Evolutionary conservation across 2,113 vertebrate genomes (phyloP), one percentile per base, ranked within the genome.

Genomic region (Mesembrinibis cayennensis): DNA sequence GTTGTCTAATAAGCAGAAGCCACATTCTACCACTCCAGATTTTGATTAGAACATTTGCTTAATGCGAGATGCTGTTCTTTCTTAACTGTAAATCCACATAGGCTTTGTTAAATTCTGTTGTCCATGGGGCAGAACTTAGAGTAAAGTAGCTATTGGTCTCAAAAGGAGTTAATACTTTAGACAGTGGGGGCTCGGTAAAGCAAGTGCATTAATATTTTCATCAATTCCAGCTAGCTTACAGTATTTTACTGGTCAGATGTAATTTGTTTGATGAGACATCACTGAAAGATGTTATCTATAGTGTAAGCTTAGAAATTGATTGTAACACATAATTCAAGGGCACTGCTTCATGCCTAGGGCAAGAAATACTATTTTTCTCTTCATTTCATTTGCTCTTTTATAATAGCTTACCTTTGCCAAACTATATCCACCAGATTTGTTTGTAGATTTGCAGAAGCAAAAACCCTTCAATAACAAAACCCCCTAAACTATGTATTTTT

Each of bases 211-310:
- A 97, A 92, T 96, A 92, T 91, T 98, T 97, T 96, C 92, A 97
- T 96, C 91, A 95, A 55, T 97, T 96, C 87, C 89, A 91, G 69
- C 80, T 91, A 98, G 94, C 90, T 89, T 94, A 55, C 21, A 90
- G 72, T 93, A 73, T 87, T 97, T 92, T 94, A 95, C 55, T 72
- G 83, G 92, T 98, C 96, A 98, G 90, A 96, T 97, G 61, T 94
- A 95, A 97, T 98, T 97, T 93, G 90, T 91, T 84, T 96, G 96
- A 98, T 97, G 97, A 96, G 86, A 69, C 97, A 96, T 96, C 91
- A 97, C 97, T 94, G 82, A 55, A 95, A 97, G 89, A 79, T 93
- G 78, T 69, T 97, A 95, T 95, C 95, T 97, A 22, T 96, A 88
- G 77, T 94, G 91, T 92, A 95, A 91, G 95, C 96, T 97, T 90